phyloP scores from a whole-genome alignment of 2,113 vertebrate genomes.

The Muscicapa adusta region DNA sequence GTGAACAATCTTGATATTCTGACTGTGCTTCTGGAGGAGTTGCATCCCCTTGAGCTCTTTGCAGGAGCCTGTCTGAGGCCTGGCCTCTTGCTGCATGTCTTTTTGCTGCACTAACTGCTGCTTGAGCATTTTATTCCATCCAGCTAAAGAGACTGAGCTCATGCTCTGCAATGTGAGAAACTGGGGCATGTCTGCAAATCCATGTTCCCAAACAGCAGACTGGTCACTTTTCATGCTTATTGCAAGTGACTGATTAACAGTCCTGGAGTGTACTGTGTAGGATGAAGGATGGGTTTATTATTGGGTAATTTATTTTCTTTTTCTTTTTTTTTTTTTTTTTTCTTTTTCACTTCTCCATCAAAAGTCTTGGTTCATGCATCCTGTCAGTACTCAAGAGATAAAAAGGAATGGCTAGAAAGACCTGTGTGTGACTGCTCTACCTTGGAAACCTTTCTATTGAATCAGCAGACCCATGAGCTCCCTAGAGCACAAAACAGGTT shows the following conservation, averaged over 20 bases:
- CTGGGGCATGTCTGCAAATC: not conserved
- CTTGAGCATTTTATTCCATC: not conserved
- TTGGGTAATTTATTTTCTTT: not conserved
- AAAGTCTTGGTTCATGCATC: not conserved
- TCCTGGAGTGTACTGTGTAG: not conserved
- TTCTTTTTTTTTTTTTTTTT: not conserved
- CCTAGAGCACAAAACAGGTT: not conserved
- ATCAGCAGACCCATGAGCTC: not conserved
- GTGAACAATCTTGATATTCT: not conserved
- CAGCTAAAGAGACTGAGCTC: not conserved
- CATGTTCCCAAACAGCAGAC: not conserved
- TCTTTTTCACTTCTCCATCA: rapidly evolving
- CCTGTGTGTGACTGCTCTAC: not conserved
- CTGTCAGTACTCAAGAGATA: not conserved
- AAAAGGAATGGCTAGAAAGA: not conserved
- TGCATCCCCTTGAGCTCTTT: not conserved
- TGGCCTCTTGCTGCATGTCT: not conserved
- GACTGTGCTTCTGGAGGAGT: not conserved
- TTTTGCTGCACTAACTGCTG: not conserved
- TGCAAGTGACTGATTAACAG: not conserved
- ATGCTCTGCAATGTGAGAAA: not conserved
- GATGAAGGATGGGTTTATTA: not conserved
- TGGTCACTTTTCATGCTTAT: not conserved
- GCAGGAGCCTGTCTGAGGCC: not conserved
- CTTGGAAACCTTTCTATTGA: not conserved